Evolutionary conservation across 2,113 vertebrate genomes (phyloP).

Genomic region (Ornithorhynchus anatinus): DNA sequence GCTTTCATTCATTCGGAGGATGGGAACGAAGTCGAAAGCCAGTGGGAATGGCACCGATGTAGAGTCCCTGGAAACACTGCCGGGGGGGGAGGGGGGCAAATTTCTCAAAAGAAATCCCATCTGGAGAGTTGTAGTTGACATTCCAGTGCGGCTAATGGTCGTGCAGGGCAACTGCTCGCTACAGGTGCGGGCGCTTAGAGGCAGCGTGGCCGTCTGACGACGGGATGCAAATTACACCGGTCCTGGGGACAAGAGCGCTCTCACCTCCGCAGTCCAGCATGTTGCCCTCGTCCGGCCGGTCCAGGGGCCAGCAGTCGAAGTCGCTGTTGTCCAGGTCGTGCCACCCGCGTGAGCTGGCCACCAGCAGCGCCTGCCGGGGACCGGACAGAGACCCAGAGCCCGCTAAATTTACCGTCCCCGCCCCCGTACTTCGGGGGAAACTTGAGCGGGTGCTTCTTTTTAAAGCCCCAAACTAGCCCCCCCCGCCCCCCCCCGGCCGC

Average conservation of each 20-base stretch:
- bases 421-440: not conserved
- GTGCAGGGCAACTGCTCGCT: not conserved
- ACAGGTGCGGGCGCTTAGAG: not conserved
- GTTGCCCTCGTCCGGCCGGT: constrained; percentile 77
- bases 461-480: not conserved
- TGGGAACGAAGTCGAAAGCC: not conserved
- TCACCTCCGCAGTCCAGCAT: constrained; percentile 86
- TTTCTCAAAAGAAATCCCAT: not conserved
- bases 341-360: constrained; percentile 63
- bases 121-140: not conserved
- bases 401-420: not conserved
- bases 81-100: no score
- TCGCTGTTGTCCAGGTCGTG: constrained; percentile 85
- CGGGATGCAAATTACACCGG: not conserved
- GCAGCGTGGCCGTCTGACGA: not conserved
- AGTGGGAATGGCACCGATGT: not conserved
- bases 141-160: not conserved
- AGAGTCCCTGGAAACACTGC: not conserved
- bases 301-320: constrained; percentile 85
- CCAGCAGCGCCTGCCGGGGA: constrained; percentile 31
- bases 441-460: not conserved
- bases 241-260: not conserved
- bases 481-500: not conserved
- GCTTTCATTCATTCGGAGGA: not conserved
- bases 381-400: not conserved